Percentiles rank a stretch among this genome's conserved stretches.
Conservation (phyloP, 2,888 invertebrate genomes). For the Molorchus minor region DNA sequence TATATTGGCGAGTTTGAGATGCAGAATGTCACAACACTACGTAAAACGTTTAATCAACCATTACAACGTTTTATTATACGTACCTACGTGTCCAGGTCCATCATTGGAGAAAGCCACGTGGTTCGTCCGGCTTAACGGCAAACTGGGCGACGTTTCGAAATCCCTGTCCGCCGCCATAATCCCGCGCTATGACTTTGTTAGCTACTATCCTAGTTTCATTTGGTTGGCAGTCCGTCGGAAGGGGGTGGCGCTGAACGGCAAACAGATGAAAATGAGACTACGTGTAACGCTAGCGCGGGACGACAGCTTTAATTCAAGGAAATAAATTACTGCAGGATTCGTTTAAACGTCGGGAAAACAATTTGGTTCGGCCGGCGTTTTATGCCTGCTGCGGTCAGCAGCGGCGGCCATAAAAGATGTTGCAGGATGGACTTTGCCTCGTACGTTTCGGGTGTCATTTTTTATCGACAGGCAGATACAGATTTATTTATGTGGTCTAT, state of each 20-base stretch:
- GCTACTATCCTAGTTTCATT: constrained; percentile 27
- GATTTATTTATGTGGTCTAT: constrained; percentile 1
- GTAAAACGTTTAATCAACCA: no score
- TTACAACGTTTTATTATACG: no score
- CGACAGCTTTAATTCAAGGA: constrained; percentile 12
- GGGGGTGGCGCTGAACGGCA: constrained; percentile 12
- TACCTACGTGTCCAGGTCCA: no score
- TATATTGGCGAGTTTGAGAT: no score
- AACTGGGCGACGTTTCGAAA: no score
- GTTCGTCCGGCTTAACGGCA: no score
- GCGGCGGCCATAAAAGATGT: background rate
- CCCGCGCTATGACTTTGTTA: constrained; percentile 28
- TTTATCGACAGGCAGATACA: background rate
- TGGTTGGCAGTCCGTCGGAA: constrained; percentile 18
- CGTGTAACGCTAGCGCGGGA: background rate
- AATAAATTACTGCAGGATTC: constrained; percentile 14
- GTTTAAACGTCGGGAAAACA: constrained; percentile 15
- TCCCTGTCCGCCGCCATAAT: no score
- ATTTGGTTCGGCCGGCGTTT: constrained; percentile 9
- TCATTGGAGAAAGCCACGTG: no score
- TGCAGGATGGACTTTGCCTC: background rate
- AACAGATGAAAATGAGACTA: constrained; percentile 11
- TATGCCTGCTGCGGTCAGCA: constrained; percentile 5
- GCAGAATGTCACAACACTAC: no score
- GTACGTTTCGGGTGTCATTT: background rate